Conservation (phyloP, 2,797 vertebrate species). For the Oceanodroma leucorhoa region DNA sequence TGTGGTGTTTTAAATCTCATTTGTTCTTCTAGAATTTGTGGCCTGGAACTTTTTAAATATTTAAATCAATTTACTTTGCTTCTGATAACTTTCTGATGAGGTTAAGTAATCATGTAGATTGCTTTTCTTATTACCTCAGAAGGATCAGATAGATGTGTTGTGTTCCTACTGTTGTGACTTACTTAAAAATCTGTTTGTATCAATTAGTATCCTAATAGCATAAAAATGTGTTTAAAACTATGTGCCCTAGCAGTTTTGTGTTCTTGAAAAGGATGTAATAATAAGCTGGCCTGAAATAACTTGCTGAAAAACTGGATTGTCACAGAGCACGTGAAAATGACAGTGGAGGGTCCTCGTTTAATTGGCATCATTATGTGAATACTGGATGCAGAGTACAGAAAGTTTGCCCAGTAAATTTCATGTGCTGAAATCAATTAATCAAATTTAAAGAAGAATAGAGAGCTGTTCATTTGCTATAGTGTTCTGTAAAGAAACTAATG, state of each 20-base stretch:
- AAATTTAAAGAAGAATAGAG: background rate
- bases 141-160: background rate
- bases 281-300: background rate
- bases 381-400: background rate
- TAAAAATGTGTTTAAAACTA: background rate
- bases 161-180: background rate
- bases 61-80: background rate
- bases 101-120: background rate
- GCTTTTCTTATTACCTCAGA: background rate
- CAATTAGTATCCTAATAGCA: background rate
- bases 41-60: background rate
- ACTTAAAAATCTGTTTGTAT: background rate
- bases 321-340: background rate
- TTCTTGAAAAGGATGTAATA: background rate
- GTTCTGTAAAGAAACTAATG: background rate
- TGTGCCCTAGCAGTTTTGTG: background rate
- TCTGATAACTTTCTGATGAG: background rate
- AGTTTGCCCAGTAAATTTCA: background rate
- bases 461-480: background rate
- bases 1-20: background rate
- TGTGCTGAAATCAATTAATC: background rate
- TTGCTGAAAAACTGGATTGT: background rate
- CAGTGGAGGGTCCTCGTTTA: background rate
- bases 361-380: background rate
- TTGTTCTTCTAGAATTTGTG: background rate